Conservation (phyloP, 2,797 vertebrate genomes). For the Lithobates pipiens region DNA sequence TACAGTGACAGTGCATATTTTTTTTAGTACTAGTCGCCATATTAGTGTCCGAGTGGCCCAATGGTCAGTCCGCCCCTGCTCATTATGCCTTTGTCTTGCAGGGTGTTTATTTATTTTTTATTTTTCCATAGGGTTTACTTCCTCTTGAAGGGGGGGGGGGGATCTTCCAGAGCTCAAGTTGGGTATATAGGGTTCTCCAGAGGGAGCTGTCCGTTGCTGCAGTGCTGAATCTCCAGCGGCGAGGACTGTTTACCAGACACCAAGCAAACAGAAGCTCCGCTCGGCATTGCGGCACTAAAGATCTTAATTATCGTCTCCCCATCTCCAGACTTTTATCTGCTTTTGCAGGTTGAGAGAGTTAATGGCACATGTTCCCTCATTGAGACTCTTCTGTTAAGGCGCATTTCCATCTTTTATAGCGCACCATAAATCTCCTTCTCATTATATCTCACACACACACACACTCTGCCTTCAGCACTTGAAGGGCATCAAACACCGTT, state of each 20-base stretch:
- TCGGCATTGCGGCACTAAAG: conserved; percentile 27
- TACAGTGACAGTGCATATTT: no score
- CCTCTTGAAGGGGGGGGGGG: no score
- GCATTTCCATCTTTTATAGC: conserved; percentile 45
- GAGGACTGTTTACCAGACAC: not conserved
- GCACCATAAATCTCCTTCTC: conserved; percentile 51
- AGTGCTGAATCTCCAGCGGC: not conserved
- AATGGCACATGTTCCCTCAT: conserved; percentile 31
- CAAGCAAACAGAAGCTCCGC: not conserved
- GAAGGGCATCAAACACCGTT: conserved; percentile 45
- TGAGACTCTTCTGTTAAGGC: conserved; percentile 45
- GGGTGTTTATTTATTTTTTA: no score
- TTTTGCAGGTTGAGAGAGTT: conserved; percentile 37
- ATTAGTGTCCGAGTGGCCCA: no score
- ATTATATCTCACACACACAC: conserved; percentile 20
- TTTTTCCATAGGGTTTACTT: no score
- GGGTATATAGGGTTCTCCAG: no score
- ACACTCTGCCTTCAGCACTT: conserved; percentile 17
- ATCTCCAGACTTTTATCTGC: conserved; percentile 35
- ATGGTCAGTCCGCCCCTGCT: no score
- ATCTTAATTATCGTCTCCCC: conserved; percentile 32
- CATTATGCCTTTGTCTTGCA: no score
- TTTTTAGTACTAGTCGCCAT: no score
- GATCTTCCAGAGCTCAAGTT: no score
- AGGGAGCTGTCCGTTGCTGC: not conserved